Evolutionary conservation across 2,888 invertebrate genomes (phyloP).

Genomic region (Conistra vaccinii): DNA sequence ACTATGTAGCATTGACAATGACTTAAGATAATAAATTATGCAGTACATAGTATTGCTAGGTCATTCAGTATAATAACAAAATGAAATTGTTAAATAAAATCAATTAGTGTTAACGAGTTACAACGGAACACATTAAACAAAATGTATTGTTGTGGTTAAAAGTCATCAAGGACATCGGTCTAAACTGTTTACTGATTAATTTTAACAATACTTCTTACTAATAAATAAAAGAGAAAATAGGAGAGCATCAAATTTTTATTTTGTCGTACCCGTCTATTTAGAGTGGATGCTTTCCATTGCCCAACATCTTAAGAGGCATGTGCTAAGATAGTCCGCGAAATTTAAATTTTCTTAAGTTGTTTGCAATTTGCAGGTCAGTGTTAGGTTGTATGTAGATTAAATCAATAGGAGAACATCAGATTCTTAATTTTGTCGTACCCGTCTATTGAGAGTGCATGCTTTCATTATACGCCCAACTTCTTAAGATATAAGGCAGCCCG

Average conservation of each 20-base stretch:
- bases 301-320: no score
- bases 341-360: no score
- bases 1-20: slow-evolving; percentile 5
- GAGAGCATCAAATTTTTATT: not conserved
- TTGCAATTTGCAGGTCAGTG: no score
- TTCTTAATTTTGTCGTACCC: not conserved
- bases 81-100: slow-evolving; percentile 21
- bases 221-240: not conserved
- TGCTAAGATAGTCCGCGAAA: no score
- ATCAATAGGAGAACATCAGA: no score
- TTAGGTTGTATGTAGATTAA: no score
- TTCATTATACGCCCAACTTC: not conserved
- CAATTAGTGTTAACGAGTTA: not conserved
- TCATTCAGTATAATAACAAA: slow-evolving; percentile 4
- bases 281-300: not conserved
- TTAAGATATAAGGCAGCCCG: no score
- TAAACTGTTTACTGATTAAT: not conserved
- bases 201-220: not conserved
- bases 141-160: not conserved
- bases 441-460: not conserved
- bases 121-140: not conserved
- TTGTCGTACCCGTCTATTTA: not conserved
- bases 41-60: not conserved
- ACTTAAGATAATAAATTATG: no score
- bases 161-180: not conserved